phyloP scores from a whole-genome alignment of 2,113 vertebrate genomes.

The Rhadina sibilatrix region DNA sequence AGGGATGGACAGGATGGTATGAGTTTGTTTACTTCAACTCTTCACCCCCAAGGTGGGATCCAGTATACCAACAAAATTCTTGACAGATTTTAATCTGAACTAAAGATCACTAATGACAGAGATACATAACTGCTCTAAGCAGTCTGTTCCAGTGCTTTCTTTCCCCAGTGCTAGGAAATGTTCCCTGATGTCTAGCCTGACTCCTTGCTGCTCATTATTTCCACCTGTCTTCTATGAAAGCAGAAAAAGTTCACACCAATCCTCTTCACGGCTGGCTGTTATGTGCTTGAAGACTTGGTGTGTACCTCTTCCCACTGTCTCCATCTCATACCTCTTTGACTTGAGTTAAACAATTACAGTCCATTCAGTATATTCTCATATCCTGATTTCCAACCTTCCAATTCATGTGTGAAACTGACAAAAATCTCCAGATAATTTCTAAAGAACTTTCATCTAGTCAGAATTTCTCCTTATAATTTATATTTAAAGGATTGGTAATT shows the following conservation, averaged over 20 bases:
- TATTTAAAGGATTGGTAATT: neutral
- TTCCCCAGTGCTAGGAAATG: neutral
- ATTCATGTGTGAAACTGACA: neutral
- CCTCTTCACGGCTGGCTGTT: neutral
- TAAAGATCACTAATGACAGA: constrained; percentile 15
- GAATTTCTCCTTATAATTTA: neutral
- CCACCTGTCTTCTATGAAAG: neutral
- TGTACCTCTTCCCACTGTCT: neutral
- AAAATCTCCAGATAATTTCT: neutral
- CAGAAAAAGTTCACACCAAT: neutral
- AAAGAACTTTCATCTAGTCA: neutral
- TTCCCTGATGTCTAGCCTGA: neutral
- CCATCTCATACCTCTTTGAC: neutral
- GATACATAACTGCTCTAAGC: constrained; percentile 1
- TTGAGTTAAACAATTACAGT: neutral
- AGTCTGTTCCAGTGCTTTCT: neutral
- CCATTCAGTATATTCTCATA: neutral
- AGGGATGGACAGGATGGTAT: neutral
- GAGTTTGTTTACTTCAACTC: neutral
- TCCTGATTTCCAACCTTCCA: neutral
- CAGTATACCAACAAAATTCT: neutral
- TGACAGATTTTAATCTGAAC: constrained; percentile 31
- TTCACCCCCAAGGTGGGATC: neutral
- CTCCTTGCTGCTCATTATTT: constrained; percentile 12
- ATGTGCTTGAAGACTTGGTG: neutral